These are phyloP conservation scores for Ictalurus furcatus DNA, from an alignment of 2,113 vertebrate genomes.

Conservation along the genomic window DNA sequence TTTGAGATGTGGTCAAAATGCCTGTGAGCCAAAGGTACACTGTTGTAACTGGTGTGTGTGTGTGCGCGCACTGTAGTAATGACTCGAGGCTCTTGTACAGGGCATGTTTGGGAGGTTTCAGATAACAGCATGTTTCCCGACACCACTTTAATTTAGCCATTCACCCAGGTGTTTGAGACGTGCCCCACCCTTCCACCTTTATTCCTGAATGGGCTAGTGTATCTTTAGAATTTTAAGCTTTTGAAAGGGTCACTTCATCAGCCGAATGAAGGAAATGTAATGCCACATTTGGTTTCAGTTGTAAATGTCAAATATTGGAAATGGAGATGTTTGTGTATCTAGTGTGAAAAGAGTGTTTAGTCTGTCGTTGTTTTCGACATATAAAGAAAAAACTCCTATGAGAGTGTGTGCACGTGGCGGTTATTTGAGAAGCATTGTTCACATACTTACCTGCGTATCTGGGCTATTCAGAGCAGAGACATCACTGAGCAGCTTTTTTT, in stretches of 20 bases:
- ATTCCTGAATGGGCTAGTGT: neutral
- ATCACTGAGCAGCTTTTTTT: neutral
- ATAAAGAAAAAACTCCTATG: neutral
- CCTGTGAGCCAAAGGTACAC: neutral
- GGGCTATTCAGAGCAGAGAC: neutral
- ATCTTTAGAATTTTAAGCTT: neutral
- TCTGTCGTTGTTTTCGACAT: neutral
- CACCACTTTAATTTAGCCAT: neutral
- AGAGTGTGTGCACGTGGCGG: neutral
- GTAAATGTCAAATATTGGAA: neutral
- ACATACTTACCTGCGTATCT: neutral
- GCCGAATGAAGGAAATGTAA: neutral
- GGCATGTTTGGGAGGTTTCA: slow-evolving; percentile 24
- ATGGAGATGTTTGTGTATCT: neutral
- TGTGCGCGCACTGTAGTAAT: neutral
- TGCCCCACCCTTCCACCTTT: neutral
- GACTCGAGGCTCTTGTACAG: slow-evolving; percentile 23
- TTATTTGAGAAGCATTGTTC: neutral
- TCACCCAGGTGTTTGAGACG: slow-evolving; percentile 7
- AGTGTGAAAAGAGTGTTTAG: neutral
- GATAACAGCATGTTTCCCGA: slow-evolving; percentile 31
- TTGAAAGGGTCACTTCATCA: neutral
- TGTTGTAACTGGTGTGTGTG: neutral
- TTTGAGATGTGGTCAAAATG: slow-evolving; percentile 14
- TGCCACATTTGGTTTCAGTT: neutral